Conservation (phyloP, 2,888 invertebrate genomes). For the Gortyna flavago region DNA sequence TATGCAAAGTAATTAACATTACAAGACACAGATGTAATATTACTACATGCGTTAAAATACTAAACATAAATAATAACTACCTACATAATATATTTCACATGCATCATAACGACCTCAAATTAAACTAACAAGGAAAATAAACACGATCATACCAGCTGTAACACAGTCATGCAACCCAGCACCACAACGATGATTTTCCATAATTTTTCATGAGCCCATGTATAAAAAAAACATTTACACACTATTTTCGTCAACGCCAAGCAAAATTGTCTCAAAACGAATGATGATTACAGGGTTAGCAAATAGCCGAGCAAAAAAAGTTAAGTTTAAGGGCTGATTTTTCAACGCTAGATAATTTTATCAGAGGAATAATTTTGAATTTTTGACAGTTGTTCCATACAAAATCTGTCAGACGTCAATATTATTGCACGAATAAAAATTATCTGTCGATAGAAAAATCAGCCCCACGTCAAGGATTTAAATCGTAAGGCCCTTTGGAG, state of each 20-base stretch:
- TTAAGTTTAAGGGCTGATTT: too few species aligned
- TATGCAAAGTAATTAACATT: too few species aligned
- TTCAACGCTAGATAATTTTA: too few species aligned
- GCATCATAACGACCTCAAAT: neutral
- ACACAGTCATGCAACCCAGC: conserved; percentile 35
- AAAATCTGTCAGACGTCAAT: too few species aligned
- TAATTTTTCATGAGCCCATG: neutral
- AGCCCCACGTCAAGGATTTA: neutral
- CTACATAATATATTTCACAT: neutral
- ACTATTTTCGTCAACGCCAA: neutral
- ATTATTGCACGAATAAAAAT: too few species aligned
- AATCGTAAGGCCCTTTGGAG: neutral
- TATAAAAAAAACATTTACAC: neutral
- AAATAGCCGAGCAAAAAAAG: neutral
- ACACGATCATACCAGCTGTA: conserved; percentile 33
- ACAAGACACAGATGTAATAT: too few species aligned
- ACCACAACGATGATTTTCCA: conserved; percentile 22
- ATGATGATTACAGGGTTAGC: neutral
- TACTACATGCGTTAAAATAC: neutral
- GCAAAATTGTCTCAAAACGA: neutral
- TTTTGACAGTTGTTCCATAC: too few species aligned
- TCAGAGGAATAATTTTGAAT: too few species aligned
- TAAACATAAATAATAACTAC: neutral
- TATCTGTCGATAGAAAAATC: too few species aligned
- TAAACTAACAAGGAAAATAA: neutral